Evolutionary conservation across 2,113 vertebrate genomes (phyloP).

Genomic region (Agelaius tricolor): DNA sequence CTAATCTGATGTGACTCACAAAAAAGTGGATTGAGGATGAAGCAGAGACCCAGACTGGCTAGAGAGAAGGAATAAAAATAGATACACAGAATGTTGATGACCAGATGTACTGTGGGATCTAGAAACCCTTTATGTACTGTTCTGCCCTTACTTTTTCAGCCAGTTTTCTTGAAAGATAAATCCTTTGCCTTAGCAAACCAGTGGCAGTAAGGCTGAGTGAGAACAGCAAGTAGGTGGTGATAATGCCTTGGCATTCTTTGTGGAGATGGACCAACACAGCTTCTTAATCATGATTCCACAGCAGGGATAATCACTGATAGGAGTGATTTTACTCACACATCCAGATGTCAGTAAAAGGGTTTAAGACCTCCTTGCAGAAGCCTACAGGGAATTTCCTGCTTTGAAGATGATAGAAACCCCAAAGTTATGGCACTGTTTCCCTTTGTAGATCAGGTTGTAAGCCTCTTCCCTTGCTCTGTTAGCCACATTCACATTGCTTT

Average conservation of each 20-base stretch:
- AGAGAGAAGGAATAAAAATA: slow-evolving; percentile 22
- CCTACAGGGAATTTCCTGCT: background rate
- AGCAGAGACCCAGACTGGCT: background rate
- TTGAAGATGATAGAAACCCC: background rate
- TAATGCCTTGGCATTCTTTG: background rate
- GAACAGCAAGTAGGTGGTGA: background rate
- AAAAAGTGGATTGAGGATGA: background rate
- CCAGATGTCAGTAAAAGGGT: background rate
- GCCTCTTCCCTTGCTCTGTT: background rate
- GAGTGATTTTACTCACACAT: background rate
- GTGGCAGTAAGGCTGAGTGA: background rate
- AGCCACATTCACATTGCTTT: background rate
- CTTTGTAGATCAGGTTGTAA: background rate
- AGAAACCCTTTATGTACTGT: background rate
- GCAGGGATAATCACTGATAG: background rate
- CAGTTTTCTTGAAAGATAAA: background rate
- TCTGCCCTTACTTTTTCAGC: background rate
- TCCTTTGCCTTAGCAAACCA: background rate
- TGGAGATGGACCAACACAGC: background rate
- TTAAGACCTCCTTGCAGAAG: background rate
- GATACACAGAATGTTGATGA: background rate
- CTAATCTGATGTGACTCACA: slow-evolving; percentile 27
- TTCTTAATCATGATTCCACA: background rate
- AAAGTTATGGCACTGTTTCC: background rate
- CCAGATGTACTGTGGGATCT: background rate